Percentiles rank a stretch among this genome's conserved stretches.
Evolutionary conservation across 2,113 vertebrate genomes (phyloP).

Genomic region (Haliaeetus leucogaster): DNA sequence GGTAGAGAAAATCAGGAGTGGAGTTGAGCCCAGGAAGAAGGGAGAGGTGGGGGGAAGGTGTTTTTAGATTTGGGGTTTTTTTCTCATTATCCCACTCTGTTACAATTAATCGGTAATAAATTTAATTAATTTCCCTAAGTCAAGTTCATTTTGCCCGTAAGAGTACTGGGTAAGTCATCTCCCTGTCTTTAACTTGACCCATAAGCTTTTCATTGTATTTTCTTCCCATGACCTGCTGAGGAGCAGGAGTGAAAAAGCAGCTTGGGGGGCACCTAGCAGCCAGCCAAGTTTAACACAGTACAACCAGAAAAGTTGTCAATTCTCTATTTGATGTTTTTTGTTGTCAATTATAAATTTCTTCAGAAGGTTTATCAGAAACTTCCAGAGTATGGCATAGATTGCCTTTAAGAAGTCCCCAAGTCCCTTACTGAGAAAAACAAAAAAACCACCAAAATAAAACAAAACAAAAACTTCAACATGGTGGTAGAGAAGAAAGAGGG

Average conservation of each 20-base stretch:
- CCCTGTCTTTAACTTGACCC: background rate
- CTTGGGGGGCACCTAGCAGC: background rate
- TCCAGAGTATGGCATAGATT: background rate
- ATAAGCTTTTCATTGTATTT: background rate
- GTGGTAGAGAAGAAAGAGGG: background rate
- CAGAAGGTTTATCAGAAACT: background rate
- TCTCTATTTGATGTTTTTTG: background rate
- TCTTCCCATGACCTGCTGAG: background rate
- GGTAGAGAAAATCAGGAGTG: background rate
- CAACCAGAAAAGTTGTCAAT: background rate
- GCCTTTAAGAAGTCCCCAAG: background rate
- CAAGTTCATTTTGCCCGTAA: background rate
- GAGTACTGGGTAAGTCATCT: background rate
- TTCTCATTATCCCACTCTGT: background rate
- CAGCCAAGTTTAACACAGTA: background rate
- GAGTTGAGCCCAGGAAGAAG: background rate
- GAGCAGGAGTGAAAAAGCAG: background rate
- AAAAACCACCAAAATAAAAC: rapidly evolving
- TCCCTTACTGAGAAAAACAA: background rate
- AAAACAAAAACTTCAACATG: background rate
- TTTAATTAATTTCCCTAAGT: background rate
- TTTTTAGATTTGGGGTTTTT: background rate
- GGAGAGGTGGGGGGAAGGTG: background rate
- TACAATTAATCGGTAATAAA: background rate
- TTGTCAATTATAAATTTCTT: background rate